phyloP scores from a whole-genome alignment of 2,113 vertebrate genomes.

The Eretmochelys imbricata region DNA sequence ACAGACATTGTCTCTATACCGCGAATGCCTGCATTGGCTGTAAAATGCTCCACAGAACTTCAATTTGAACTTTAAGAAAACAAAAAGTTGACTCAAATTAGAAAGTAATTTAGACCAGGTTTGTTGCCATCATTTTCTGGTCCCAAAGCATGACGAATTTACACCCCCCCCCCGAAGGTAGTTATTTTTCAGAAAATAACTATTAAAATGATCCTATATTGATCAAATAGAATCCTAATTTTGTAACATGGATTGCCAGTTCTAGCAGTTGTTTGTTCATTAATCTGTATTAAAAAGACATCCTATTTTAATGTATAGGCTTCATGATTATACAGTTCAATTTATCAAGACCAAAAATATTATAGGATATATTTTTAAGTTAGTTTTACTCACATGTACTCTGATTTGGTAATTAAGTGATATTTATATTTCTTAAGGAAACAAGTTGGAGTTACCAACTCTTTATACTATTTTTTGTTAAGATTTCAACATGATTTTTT shows the following conservation, averaged over 20 bases:
- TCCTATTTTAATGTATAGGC: background rate
- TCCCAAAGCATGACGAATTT: background rate
- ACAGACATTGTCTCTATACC: background rate
- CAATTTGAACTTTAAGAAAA: background rate
- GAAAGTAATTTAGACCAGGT: background rate
- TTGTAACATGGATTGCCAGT: background rate
- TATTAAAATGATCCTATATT: background rate
- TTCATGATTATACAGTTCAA: background rate
- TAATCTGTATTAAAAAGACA: background rate
- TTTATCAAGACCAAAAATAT: background rate
- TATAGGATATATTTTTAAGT: background rate
- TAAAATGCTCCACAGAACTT: background rate
- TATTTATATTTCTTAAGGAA: constrained; percentile 60
- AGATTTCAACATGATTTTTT: constrained; percentile 55
- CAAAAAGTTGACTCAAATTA: background rate
- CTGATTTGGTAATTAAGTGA: constrained; percentile 39
- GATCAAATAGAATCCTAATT: background rate
- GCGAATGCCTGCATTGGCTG: background rate
- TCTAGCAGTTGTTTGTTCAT: background rate
- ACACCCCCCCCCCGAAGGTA: background rate
- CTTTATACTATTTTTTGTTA: constrained; percentile 47
- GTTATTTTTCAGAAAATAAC: background rate
- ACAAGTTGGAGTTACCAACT: constrained; percentile 47
- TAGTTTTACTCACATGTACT: constrained; percentile 18
- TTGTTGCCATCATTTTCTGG: background rate